Base-by-base conservation (phyloP, 2,113 vertebrate genomes). In the Cacatua alba region DNA sequence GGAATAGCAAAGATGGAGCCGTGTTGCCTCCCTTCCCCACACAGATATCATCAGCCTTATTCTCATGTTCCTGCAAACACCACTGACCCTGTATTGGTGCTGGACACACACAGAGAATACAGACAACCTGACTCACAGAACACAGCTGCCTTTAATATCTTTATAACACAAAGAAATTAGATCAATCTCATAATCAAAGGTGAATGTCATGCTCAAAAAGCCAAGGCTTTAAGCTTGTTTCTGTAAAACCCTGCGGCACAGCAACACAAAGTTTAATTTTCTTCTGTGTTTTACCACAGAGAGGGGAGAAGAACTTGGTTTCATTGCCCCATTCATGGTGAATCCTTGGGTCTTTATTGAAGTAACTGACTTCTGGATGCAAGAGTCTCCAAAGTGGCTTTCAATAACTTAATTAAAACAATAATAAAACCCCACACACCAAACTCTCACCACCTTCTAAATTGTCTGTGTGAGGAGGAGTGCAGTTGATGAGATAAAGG, bases 401-500 rank as follows among this genome's bases (percentile, higher is more conserved):
- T 91, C 62, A 95, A 64, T 60, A 88, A 96, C 65, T 77, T 59
- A 59, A 59, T 59, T 59, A 59, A 59, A 59, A 16, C 33, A 59
- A 24, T 35, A 35, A 59, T 23, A 59, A 43, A 67, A 35, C 8
- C 1, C 2, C 11, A 15, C 57, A 35, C 31, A 67, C 62, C 52
- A 52, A 94, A 81, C 15, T 35, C 69, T 7, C 10, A 60, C 20
- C 57, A 76, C 64, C 67, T 91, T 92, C 76, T 52, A 71, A 48
- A 81, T 67, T 53, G 65, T 95, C 90, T 94, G 39, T 93, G 89
- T 94, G 91, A 78, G 78, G 33, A 84, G 78, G 17, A 82, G 91
- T 81, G 86, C 83, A 91, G 86, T 92, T 96, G 95, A 97, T 98
- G 95, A 97, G 97, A 97, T 96, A 97, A 97, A 90, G 75, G 97